phyloP scores from a whole-genome alignment of 2,888 invertebrate genomes.

The Ectobius pallidus region DNA sequence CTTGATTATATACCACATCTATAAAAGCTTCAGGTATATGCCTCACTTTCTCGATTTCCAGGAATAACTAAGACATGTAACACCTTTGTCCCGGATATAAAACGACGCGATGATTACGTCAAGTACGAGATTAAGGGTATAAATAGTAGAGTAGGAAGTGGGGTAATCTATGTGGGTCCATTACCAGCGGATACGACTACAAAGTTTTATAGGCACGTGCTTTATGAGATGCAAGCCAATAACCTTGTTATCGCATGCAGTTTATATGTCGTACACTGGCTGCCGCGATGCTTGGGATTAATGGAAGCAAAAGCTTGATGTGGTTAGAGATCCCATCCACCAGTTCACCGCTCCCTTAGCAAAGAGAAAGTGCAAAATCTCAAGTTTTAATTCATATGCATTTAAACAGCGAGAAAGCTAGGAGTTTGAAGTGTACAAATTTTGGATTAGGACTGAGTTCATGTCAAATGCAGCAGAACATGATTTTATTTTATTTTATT shows the following conservation, averaged over 20 bases:
- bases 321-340: neutral
- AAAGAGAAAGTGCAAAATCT: too few species aligned
- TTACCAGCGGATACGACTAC: conserved; percentile 1
- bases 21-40: too few species aligned
- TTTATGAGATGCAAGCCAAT: conserved; percentile 1
- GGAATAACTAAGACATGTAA: neutral
- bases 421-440: too few species aligned
- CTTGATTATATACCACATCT: too few species aligned
- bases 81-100: neutral
- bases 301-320: neutral
- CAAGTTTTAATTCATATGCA: too few species aligned
- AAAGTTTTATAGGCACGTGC: conserved; percentile 3
- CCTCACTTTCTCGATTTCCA: neutral
- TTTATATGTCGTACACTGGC: neutral
- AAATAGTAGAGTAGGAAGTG: conserved; percentile 3
- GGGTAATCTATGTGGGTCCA: conserved; percentile 8
- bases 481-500: too few species aligned
- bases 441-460: too few species aligned
- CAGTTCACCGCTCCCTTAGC: too few species aligned
- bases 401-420: too few species aligned
- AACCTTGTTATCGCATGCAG: conserved; percentile 3
- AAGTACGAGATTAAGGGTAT: conserved; percentile 14
- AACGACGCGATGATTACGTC: neutral
- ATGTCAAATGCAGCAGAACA: too few species aligned
- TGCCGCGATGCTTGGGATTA: neutral